Evolutionary conservation across 2,113 vertebrate species (phyloP).

Genomic region (Pedetes capensis): DNA sequence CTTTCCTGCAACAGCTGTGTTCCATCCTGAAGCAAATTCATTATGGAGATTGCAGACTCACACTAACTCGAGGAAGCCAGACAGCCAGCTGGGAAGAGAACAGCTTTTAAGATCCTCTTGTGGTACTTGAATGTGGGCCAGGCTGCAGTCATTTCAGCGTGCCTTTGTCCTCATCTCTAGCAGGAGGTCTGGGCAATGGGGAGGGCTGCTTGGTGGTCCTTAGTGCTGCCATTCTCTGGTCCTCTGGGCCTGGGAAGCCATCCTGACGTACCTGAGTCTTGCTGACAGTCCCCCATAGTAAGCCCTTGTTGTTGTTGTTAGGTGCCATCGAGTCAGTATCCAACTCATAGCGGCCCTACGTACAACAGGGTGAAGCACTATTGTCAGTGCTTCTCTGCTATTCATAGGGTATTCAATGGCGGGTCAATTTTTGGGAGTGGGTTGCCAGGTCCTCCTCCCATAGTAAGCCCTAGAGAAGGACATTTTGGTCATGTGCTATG

Average conservation of each 20-base stretch:
- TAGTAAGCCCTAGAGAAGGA: background rate
- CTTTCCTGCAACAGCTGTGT: background rate
- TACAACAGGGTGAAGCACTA: too few relatives aligned
- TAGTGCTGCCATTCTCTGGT: background rate
- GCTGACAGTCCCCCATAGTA: background rate
- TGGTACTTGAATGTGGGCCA: background rate
- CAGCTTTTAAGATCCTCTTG: background rate
- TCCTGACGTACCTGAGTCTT: rapidly evolving
- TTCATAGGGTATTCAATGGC: too few relatives aligned
- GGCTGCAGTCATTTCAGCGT: background rate
- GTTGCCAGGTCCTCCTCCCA: too few relatives aligned
- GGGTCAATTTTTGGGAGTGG: too few relatives aligned
- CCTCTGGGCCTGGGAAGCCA: background rate
- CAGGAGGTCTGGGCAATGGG: background rate
- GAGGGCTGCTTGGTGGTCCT: background rate
- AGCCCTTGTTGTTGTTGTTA: too few relatives aligned
- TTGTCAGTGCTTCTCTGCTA: too few relatives aligned
- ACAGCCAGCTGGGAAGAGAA: background rate
- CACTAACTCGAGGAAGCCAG: background rate
- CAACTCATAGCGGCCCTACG: too few relatives aligned
- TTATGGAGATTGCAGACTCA: background rate
- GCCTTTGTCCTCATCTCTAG: background rate
- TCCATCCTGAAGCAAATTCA: background rate
- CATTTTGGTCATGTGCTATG: background rate
- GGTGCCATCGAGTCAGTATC: too few relatives aligned